Conservation (phyloP, 2,113 vertebrate species). For the Megaceryle maxima region DNA sequence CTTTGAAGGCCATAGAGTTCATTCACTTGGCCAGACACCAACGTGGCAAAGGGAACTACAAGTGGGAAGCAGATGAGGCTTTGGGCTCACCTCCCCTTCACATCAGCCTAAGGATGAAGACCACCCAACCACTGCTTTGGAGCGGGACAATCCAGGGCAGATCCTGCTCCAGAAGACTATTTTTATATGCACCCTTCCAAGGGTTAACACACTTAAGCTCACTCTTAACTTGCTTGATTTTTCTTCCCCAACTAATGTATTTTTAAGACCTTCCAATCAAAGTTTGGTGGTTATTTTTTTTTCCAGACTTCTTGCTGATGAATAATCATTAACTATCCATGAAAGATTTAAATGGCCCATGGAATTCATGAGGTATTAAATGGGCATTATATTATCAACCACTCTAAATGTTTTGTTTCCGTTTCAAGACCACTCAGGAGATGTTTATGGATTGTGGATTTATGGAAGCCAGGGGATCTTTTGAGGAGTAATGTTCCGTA, state of each 20-base stretch:
- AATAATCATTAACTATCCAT: slow-evolving; percentile 46
- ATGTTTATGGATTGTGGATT: slow-evolving; percentile 51
- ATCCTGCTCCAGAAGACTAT: not conserved
- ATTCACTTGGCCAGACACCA: not conserved
- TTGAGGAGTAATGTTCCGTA: slow-evolving; percentile 49
- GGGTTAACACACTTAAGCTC: not conserved
- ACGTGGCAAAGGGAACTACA: not conserved
- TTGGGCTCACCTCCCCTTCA: rapidly evolving
- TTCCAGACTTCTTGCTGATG: not conserved
- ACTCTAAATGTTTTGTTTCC: slow-evolving; percentile 29
- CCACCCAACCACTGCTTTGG: not conserved
- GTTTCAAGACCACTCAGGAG: not conserved
- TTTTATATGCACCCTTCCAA: rapidly evolving
- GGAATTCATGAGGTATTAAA: slow-evolving; percentile 51
- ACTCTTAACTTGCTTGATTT: not conserved
- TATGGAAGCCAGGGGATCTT: slow-evolving; percentile 57
- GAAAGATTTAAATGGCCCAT: slow-evolving; percentile 18
- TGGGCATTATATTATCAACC: slow-evolving; percentile 2
- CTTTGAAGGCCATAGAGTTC: not conserved
- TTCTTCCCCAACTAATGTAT: not conserved
- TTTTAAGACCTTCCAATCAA: not conserved
- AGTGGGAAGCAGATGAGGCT: rapidly evolving
- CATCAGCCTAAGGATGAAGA: rapidly evolving
- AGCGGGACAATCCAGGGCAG: not conserved
- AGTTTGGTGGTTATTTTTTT: not conserved